These are phyloP conservation scores for Octodon degus DNA, from an alignment of 2,113 vertebrate species.

Conservation along the genomic window DNA sequence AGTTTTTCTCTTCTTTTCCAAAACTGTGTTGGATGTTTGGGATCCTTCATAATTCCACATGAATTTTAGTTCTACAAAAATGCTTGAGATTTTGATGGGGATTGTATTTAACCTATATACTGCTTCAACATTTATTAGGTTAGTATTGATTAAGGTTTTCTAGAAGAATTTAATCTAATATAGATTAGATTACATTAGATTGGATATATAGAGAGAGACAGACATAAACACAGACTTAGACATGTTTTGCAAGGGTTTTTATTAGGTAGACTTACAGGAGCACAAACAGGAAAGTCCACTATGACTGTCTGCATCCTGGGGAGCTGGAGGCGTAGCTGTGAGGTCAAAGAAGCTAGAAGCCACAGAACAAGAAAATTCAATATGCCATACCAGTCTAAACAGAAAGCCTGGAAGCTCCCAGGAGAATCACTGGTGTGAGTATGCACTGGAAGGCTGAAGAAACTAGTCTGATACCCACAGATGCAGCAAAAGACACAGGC, in stretches of 20 bases:
- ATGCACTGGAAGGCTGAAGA: not conserved
- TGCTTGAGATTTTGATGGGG: not conserved
- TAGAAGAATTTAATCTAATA: not conserved
- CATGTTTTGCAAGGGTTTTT: not conserved
- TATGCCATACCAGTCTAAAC: not conserved
- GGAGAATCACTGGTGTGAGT: no score
- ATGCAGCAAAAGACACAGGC: not conserved
- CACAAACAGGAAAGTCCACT: not conserved
- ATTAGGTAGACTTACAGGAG: not conserved
- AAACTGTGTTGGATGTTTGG: not conserved
- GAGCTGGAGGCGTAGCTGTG: not conserved
- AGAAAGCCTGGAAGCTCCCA: not conserved
- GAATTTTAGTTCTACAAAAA: not conserved
- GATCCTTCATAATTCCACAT: not conserved
- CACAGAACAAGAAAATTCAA: not conserved
- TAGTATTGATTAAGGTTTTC: not conserved
- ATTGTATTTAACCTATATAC: not conserved
- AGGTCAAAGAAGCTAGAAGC: not conserved
- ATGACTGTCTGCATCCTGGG: not conserved
- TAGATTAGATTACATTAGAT: not conserved
- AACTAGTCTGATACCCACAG: not conserved
- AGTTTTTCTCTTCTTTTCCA: constrained; percentile 18
- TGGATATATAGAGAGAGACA: not conserved
- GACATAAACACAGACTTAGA: not conserved
- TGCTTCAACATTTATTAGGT: not conserved